These are phyloP conservation scores for Triplophysa dalaica DNA, from an alignment of 2,113 vertebrate genomes.

Conservation along the genomic window DNA sequence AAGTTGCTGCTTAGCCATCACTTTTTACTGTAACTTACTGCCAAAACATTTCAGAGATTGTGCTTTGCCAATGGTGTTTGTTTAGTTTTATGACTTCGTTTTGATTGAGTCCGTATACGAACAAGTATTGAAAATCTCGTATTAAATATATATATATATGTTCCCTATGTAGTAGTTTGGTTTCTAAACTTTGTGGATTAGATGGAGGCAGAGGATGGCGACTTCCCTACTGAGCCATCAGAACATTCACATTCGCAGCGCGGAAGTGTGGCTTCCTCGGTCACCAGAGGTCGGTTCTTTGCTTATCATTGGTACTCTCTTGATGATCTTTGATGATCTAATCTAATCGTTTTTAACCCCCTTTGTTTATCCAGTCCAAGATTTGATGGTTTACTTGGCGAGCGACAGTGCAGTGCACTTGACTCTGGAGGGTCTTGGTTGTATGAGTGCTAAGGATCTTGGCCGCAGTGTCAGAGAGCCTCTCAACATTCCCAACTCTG, in stretches of 20 bases:
- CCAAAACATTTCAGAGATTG: not conserved
- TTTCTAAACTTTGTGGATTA: slow-evolving; percentile 48
- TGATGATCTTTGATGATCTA: not conserved
- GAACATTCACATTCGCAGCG: slow-evolving; percentile 76
- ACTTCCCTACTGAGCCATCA: slow-evolving; percentile 67
- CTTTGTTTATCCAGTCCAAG: slow-evolving; percentile 69
- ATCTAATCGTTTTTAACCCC: not conserved
- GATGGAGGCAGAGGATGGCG: slow-evolving; percentile 82
- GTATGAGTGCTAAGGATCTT: slow-evolving; percentile 77
- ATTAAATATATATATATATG: not conserved
- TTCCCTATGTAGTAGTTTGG: not conserved
- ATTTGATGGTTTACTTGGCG: slow-evolving; percentile 82
- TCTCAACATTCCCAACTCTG: slow-evolving; percentile 77
- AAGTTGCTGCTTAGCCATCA: slow-evolving; percentile 1
- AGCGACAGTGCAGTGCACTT: slow-evolving; percentile 80
- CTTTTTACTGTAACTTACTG: not conserved
- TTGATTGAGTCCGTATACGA: not conserved
- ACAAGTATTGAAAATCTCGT: not conserved
- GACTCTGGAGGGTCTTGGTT: slow-evolving; percentile 75
- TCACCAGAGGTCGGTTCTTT: slow-evolving; percentile 74
- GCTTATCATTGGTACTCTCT: not conserved
- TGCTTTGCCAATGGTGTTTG: not conserved
- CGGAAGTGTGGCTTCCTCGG: slow-evolving; percentile 85
- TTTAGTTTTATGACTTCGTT: not conserved
- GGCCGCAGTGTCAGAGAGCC: slow-evolving; percentile 77